Conservation (phyloP, 1,140 invertebrate genomes). For the Neodiprion virginianus region DNA sequence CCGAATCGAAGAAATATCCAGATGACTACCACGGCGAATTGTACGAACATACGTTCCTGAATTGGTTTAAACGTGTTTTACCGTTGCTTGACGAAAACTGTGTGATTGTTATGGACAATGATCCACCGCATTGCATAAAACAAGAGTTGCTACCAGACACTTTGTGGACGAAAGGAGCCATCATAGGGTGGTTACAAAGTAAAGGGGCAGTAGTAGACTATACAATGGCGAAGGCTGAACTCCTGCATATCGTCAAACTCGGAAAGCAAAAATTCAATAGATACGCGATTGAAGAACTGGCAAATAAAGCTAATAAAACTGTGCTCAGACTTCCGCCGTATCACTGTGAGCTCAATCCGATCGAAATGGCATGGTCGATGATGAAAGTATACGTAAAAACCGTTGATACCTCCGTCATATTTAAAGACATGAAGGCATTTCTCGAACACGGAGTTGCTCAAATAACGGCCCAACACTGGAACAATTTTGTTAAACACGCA, state of each 20-base stretch:
- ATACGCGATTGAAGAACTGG: neutral
- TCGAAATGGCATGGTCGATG: constrained; percentile 45
- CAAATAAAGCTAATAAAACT: neutral
- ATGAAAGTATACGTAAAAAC: constrained; percentile 34
- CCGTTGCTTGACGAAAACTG: neutral
- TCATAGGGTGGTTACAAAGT: neutral
- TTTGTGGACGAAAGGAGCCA: neutral
- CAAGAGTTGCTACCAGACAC: neutral
- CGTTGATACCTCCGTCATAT: constrained; percentile 5
- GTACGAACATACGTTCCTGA: neutral
- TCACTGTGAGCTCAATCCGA: constrained; percentile 48
- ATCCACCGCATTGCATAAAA: neutral
- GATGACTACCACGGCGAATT: neutral
- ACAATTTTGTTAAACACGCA: neutral
- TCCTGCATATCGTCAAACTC: neutral
- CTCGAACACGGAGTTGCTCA: neutral
- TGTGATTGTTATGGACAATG: neutral
- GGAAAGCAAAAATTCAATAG: neutral
- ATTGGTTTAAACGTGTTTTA: neutral
- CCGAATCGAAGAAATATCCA: neutral
- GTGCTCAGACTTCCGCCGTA: constrained; percentile 46
- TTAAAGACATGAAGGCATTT: neutral
- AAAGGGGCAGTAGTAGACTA: neutral
- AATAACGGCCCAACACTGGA: neutral
- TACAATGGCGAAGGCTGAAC: neutral